phyloP scores from a whole-genome alignment of 2,888 invertebrate genomes.

The Sialis lutaria region DNA sequence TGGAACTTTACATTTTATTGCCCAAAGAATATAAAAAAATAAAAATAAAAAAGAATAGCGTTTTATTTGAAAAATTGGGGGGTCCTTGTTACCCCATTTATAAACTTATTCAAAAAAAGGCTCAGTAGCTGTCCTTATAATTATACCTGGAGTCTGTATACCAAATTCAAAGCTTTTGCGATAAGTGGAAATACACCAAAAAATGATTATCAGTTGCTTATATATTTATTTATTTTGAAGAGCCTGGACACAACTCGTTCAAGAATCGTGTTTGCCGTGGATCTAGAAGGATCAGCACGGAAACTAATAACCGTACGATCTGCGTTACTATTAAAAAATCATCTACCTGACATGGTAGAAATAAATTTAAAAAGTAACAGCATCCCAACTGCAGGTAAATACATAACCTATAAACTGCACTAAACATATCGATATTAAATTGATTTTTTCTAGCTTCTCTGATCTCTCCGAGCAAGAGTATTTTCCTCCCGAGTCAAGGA shows the following conservation, averaged over 20 bases:
- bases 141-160: too few species aligned
- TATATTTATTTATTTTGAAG: not conserved
- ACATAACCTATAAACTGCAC: not conserved
- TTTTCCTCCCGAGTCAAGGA: constrained; percentile 33
- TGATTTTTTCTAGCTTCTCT: constrained; percentile 9
- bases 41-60: too few species aligned
- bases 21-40: too few species aligned
- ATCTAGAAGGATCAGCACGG: constrained; percentile 82
- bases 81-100: too few species aligned
- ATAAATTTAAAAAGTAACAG: constrained; percentile 41
- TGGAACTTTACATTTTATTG: too few species aligned
- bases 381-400: not conserved
- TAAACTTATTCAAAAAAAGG: too few species aligned
- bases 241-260: constrained; percentile 32
- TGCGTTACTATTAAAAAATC: constrained; percentile 66
- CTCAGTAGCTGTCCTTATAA: too few species aligned
- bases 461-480: constrained; percentile 22
- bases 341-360: constrained; percentile 52
- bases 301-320: constrained; percentile 88
- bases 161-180: too few species aligned
- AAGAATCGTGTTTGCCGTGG: constrained; percentile 79
- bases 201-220: too few species aligned
- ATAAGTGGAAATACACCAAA: too few species aligned
- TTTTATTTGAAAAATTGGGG: too few species aligned
- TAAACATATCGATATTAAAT: not conserved